phyloP scores from a whole-genome alignment of 2,113 vertebrate species.

The Myotis brandtii region DNA sequence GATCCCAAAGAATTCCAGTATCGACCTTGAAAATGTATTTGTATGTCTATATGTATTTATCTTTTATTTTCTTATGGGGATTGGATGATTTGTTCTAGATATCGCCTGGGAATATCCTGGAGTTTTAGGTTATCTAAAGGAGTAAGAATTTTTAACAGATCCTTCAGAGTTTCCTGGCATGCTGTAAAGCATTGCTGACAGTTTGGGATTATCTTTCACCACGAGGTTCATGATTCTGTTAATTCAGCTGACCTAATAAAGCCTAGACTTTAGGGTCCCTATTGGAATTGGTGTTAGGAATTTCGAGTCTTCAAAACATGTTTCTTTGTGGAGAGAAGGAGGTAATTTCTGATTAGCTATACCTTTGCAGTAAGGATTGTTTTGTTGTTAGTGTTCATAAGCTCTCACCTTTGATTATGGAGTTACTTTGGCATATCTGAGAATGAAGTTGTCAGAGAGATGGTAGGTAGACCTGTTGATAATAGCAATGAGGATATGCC shows the following conservation, averaged over 20 bases:
- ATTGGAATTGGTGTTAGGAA: background rate
- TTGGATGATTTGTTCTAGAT: constrained; percentile 10
- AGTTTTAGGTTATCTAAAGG: background rate
- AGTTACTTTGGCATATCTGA: background rate
- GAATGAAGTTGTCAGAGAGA: background rate
- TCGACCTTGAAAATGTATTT: constrained; percentile 44
- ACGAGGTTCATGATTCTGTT: constrained; percentile 21
- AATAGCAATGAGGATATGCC: background rate
- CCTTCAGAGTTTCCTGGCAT: constrained; percentile 13
- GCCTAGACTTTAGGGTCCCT: background rate
- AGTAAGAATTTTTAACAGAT: constrained; percentile 36
- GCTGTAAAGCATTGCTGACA: background rate
- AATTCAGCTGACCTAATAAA: background rate
- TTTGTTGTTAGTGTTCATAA: constrained; percentile 52
- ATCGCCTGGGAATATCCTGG: background rate
- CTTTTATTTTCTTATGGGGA: background rate
- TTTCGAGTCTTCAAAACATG: background rate
- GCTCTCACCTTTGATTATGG: background rate
- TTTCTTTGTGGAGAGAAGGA: constrained; percentile 4
- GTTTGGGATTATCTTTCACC: constrained; percentile 15
- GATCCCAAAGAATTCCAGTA: constrained; percentile 27
- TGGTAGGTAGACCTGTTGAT: background rate
- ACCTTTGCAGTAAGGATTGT: constrained; percentile 17
- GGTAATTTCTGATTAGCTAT: constrained; percentile 35
- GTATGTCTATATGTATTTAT: background rate